These are phyloP conservation scores for Campaea margaritaria DNA, from an alignment of 2,888 invertebrate genomes.

Conservation along the genomic window DNA sequence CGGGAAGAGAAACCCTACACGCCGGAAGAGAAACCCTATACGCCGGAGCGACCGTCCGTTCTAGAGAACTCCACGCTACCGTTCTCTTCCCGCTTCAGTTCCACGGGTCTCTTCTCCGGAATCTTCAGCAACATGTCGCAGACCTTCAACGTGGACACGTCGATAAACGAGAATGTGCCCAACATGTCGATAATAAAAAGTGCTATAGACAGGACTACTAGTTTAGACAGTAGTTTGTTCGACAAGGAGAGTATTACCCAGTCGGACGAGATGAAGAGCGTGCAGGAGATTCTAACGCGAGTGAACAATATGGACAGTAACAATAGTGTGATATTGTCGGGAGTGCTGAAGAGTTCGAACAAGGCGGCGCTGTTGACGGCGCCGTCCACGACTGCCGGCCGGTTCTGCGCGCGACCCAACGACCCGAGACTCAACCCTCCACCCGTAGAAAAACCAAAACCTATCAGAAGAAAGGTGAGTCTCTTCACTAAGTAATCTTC, in stretches of 20 bases:
- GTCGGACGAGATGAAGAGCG: conserved; percentile 77
- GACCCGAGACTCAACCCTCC: conserved; percentile 81
- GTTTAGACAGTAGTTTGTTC: conserved; percentile 76
- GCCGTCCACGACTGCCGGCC: conserved; percentile 49
- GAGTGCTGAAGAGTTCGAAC: conserved; percentile 71
- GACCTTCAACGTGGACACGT: conserved; percentile 62
- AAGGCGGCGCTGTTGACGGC: conserved; percentile 49
- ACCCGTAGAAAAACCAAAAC: conserved; percentile 78
- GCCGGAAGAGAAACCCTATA: conserved; percentile 52
- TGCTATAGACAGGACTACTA: conserved; percentile 82
- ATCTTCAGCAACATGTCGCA: conserved; percentile 76
- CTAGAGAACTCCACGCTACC: conserved; percentile 63
- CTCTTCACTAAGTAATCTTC: background rate
- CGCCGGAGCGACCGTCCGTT: conserved; percentile 61
- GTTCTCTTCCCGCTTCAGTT: conserved; percentile 72
- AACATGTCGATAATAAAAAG: conserved; percentile 81
- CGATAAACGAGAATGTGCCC: conserved; percentile 74
- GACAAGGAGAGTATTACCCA: conserved; percentile 72
- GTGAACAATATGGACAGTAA: conserved; percentile 83
- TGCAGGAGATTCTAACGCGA: conserved; percentile 79
- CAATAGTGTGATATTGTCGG: conserved; percentile 80
- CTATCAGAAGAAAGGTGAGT: conserved; percentile 82
- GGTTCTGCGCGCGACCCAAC: conserved; percentile 56
- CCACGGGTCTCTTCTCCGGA: conserved; percentile 77
- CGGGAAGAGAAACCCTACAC: too few relatives aligned